phyloP scores from a whole-genome alignment of 2,888 invertebrate genomes.

The Stenodema calcarata region DNA sequence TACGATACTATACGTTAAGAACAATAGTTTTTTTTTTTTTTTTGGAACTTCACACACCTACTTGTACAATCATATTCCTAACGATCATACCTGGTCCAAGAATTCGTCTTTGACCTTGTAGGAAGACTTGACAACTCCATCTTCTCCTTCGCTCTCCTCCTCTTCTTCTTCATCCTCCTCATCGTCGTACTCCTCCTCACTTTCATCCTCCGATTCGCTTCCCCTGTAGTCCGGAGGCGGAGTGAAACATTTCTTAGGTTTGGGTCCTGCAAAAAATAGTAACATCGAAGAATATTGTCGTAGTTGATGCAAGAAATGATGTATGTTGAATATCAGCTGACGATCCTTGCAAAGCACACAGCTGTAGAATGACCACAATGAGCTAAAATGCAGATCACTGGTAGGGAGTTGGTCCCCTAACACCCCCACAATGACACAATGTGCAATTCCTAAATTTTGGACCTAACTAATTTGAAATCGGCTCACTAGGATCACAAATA shows the following conservation, averaged over 20 bases:
- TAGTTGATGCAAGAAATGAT: too few relatives aligned
- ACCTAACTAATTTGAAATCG: too few relatives aligned
- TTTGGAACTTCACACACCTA: too few relatives aligned
- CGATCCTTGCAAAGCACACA: too few relatives aligned
- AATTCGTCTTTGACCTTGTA: conserved; percentile 72
- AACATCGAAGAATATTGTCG: too few relatives aligned
- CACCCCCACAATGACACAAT: too few relatives aligned
- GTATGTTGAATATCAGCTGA: background rate
- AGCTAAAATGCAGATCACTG: conserved; percentile 2
- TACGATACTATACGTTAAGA: too few relatives aligned
- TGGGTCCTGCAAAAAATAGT: conserved; percentile 67
- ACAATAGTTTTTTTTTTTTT: too few relatives aligned
- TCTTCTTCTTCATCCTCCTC: conserved; percentile 62
- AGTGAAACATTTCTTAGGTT: conserved; percentile 87
- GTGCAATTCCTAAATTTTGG: too few relatives aligned
- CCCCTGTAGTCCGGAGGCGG: conserved; percentile 78
- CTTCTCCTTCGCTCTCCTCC: conserved; percentile 61
- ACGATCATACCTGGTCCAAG: conserved; percentile 73
- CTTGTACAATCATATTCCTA: too few relatives aligned
- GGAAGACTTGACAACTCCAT: conserved; percentile 62
- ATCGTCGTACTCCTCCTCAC: conserved; percentile 62
- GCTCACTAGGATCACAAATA: too few relatives aligned
- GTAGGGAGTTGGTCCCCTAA: too few relatives aligned
- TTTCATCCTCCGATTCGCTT: conserved; percentile 61
- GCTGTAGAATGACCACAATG: background rate